These are phyloP conservation scores for Accipiter cooperii DNA, from an alignment of 2,113 vertebrate species.

Conservation along the genomic window DNA sequence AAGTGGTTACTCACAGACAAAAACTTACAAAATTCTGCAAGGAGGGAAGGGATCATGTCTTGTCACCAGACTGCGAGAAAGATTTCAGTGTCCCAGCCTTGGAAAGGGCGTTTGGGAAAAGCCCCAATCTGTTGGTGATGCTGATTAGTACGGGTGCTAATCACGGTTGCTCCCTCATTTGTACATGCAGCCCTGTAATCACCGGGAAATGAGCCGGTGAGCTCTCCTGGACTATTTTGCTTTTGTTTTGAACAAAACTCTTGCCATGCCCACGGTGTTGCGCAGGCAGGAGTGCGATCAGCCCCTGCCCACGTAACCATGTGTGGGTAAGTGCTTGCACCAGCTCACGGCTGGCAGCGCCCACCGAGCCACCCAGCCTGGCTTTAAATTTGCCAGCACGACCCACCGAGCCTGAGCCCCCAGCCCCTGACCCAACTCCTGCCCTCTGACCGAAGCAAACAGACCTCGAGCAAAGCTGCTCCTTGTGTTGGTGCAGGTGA, in stretches of 20 bases:
- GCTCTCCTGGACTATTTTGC: background rate
- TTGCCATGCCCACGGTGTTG: background rate
- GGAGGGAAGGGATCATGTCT: background rate
- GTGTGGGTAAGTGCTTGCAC: background rate
- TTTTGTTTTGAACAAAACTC: background rate
- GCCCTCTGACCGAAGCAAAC: background rate
- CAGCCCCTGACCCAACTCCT: background rate
- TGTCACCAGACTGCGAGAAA: background rate
- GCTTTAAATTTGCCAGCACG: background rate
- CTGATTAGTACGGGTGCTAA: background rate
- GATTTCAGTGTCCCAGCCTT: background rate
- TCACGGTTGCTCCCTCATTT: fast-evolving
- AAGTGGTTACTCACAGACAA: background rate
- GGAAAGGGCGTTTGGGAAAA: fast-evolving
- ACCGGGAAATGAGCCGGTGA: fast-evolving
- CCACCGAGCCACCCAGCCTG: background rate
- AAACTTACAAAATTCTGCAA: background rate
- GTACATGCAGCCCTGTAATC: too few species aligned
- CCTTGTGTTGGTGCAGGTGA: background rate
- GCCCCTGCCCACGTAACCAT: background rate
- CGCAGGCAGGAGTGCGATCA: background rate
- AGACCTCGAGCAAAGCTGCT: background rate
- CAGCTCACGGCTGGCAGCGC: background rate
- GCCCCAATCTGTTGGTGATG: background rate
- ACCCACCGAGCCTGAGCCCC: background rate